Evolutionary conservation across 2,113 vertebrate genomes (phyloP), one percentile per base, ranked within the genome.

Genomic region (Paracanthobrama guichenoti): DNA sequence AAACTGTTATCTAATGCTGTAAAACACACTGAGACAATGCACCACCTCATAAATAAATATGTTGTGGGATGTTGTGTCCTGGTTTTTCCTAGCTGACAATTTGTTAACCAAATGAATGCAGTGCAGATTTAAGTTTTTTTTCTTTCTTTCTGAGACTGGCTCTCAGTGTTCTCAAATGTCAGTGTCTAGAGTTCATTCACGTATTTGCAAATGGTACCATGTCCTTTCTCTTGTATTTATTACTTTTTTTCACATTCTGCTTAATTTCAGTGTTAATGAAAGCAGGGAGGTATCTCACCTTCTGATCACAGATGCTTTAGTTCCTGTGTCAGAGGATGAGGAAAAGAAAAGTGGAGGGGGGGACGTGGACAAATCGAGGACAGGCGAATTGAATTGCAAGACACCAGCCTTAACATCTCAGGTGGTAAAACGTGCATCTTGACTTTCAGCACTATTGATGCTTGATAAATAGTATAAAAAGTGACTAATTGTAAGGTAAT

Each of bases 221-320:
- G 59, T 46, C n/a, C n/a, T 28, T 9, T 55, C 10, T 80, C 2
- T 62, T 59, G 14, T 67, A n/a, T 75, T 66, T 46, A 42, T 35
- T 35, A 12, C 7, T 74, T 74, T 60, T 39, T 6, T 24, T 2
- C n/a, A 3, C 22, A 6, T 31, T 48, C 4, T 16, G 24, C 4
- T 22, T 75, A 6, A 66, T 67, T 71, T 67, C 69, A 85, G 84
- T 20, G 22, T 10, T 24, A 13, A 67, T 18, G 84, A 79, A 76
- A 83, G 72, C 84, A 83, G 59, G 18, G 79, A 50, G 4, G 50
- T 75, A 14, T 53, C 55, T 62, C 79, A 76, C 48, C 83, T 82
- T 18, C 22, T 85, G 2, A 57, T 87, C 11, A 35, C 73, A 20
- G 73, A 82, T 28, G 42, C 48, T 39, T 44, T 85, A 48, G 20